phyloP scores from a whole-genome alignment of 2,888 invertebrate genomes.

The Sarcophaga carnaria region DNA sequence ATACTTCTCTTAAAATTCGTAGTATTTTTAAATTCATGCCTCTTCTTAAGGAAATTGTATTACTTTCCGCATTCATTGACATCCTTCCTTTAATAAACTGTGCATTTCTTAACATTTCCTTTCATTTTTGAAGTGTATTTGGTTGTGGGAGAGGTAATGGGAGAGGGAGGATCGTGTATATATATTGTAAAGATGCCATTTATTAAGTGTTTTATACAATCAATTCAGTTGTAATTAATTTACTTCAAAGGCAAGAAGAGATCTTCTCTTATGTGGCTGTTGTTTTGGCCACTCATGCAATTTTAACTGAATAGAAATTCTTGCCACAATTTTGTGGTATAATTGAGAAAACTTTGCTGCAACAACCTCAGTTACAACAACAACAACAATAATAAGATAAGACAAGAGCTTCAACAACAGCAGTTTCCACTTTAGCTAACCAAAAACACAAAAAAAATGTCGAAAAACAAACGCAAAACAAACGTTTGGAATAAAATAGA shows the following conservation, averaged over 20 bases:
- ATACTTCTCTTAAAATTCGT: not conserved
- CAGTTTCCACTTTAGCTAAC: not conserved
- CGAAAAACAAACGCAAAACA: slow-evolving; percentile 18
- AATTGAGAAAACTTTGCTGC: slow-evolving; percentile 47
- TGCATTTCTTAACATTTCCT: too few species aligned
- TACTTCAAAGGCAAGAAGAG: not conserved
- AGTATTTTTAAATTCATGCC: not conserved
- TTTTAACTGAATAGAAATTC: slow-evolving; percentile 32
- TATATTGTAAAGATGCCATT: too few species aligned
- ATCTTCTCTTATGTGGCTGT: not conserved
- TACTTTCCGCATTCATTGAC: too few species aligned
- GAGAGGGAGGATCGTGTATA: too few species aligned
- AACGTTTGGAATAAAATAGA: not conserved
- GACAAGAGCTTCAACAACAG: slow-evolving; percentile 1
- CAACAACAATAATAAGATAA: not conserved
- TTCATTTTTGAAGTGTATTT: too few species aligned
- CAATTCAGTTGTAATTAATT: not conserved
- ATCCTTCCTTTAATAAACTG: too few species aligned
- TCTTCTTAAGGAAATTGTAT: too few species aligned
- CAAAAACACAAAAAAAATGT: not conserved
- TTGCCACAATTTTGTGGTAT: slow-evolving; percentile 50
- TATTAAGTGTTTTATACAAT: not conserved
- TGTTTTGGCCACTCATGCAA: not conserved
- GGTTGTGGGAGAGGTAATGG: too few species aligned
- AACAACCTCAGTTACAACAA: slow-evolving; percentile 10